phyloP scores from a whole-genome alignment of 2,113 vertebrate genomes.

The Hemibagrus wyckioides region DNA sequence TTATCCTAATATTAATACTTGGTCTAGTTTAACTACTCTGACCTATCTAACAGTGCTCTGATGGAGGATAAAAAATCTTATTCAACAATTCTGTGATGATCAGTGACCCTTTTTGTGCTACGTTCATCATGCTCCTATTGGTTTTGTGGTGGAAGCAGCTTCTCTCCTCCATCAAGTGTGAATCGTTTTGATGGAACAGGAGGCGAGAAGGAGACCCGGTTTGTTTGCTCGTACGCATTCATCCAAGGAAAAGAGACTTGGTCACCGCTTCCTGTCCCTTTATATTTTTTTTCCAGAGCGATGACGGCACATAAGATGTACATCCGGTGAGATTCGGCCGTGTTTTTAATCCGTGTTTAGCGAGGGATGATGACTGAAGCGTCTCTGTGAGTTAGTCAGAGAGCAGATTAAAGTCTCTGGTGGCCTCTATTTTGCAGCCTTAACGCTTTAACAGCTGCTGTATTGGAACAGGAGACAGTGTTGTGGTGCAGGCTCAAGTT shows the following conservation, averaged over 20 bases:
- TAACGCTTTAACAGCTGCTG: slow-evolving; percentile 32
- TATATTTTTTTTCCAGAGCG: background rate
- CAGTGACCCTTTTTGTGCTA: background rate
- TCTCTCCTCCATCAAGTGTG: background rate
- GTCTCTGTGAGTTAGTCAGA: slow-evolving; percentile 30
- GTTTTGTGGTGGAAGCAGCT: background rate
- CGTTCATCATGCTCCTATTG: background rate
- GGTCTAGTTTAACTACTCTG: background rate
- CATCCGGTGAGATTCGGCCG: slow-evolving; percentile 23
- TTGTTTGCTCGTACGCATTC: slow-evolving; percentile 8
- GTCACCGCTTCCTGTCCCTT: slow-evolving; percentile 11
- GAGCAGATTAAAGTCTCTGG: slow-evolving; percentile 42
- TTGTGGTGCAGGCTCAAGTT: background rate
- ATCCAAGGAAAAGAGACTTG: slow-evolving; percentile 25
- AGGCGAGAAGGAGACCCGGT: background rate
- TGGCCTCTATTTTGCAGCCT: slow-evolving; percentile 26
- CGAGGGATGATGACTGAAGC: slow-evolving; percentile 29
- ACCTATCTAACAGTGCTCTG: background rate
- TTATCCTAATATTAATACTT: background rate
- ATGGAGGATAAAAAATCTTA: background rate
- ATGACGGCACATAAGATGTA: slow-evolving; percentile 1
- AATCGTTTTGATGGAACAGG: background rate
- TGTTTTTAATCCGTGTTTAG: slow-evolving; percentile 47
- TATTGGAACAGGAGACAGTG: background rate
- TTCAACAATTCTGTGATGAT: background rate